Evolutionary conservation across 1,140 invertebrate species (phyloP).

Genomic region (Fopius arisanus): DNA sequence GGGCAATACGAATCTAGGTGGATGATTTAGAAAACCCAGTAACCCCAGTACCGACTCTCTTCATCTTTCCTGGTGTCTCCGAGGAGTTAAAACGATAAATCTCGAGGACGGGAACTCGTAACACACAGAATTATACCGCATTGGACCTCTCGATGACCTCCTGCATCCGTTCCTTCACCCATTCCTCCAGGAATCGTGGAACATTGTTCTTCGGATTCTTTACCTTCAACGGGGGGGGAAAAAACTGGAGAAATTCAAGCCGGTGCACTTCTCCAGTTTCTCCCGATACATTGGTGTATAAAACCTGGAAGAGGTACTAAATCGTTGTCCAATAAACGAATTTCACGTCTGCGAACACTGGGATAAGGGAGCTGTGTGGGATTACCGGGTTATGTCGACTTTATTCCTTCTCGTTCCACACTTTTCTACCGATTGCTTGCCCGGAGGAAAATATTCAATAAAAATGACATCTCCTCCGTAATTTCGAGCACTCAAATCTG

Average conservation of each 20-base stretch:
- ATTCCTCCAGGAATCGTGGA: background rate
- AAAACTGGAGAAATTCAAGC: background rate
- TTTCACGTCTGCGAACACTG: background rate
- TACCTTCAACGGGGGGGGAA: background rate
- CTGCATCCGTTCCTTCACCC: background rate
- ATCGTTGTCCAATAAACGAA: background rate
- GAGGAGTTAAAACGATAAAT: constrained; percentile 5
- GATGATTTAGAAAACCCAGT: background rate
- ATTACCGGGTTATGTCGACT: background rate
- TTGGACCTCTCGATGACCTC: constrained; percentile 2
- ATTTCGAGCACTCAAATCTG: no score
- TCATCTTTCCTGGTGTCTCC: background rate
- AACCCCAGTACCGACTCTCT: background rate
- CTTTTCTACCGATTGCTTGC: no score
- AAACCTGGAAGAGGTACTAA: background rate
- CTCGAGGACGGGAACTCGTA: background rate
- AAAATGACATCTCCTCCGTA: no score
- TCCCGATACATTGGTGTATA: background rate
- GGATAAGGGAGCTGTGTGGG: background rate
- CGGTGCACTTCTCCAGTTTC: background rate
- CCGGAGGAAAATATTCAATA: no score
- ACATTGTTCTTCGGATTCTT: background rate
- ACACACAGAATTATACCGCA: background rate
- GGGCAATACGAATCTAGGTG: background rate
- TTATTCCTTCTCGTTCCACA: background rate